phyloP scores from a whole-genome alignment of 2,797 vertebrate genomes.

The Urosaurus nigricauda region DNA sequence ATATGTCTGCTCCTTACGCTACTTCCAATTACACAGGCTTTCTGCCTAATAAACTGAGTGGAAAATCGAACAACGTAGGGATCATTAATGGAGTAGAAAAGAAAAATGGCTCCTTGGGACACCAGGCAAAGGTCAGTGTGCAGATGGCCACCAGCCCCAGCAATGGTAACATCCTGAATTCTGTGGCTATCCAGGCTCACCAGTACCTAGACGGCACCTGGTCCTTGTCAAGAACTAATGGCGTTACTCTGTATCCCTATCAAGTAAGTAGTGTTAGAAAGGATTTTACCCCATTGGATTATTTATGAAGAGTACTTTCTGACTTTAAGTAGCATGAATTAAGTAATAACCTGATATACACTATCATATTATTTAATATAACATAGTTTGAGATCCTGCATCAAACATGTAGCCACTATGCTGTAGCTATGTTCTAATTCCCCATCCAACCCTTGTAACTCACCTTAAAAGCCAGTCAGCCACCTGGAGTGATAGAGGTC shows the following conservation, averaged over 20 bases:
- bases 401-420: too few species aligned
- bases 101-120: conserved; percentile 87
- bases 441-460: too few species aligned
- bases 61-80: conserved; percentile 86
- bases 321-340: conserved; percentile 16
- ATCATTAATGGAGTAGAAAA: conserved; percentile 89
- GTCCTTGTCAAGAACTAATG: conserved; percentile 86
- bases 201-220: conserved; percentile 87
- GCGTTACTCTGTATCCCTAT: conserved; percentile 85
- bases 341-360: conserved; percentile 2
- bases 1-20: conserved; percentile 79
- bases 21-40: conserved; percentile 82
- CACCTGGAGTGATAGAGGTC: too few species aligned
- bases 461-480: too few species aligned
- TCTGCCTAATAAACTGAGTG: conserved; percentile 81
- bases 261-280: conserved; percentile 82
- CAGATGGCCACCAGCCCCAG: conserved; percentile 88
- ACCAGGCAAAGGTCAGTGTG: conserved; percentile 84
- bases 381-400: too few species aligned
- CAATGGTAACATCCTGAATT: conserved; percentile 84
- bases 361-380: not conserved
- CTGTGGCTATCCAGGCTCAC: conserved; percentile 89
- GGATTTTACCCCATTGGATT: not conserved
- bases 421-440: too few species aligned
- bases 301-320: not conserved